These are phyloP conservation scores for Helleia helle DNA, from an alignment of 2,888 invertebrate species.

Conservation along the genomic window DNA sequence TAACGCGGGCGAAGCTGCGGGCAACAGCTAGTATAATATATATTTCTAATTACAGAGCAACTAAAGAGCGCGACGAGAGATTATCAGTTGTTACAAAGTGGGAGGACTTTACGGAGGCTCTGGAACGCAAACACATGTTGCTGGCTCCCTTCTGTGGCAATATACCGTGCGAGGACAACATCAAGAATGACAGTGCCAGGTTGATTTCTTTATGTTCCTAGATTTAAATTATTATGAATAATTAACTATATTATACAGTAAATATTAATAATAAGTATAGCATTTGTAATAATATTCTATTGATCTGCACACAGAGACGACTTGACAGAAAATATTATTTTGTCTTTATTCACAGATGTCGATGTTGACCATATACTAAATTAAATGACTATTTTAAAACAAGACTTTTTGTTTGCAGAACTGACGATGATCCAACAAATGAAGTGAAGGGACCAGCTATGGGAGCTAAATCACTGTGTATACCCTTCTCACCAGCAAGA, in stretches of 20 bases:
- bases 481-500: conserved; percentile 92
- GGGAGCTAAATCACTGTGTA: conserved; percentile 99
- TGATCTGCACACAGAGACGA: too few species aligned
- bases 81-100: conserved; percentile 83
- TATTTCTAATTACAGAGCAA: conserved; percentile 81
- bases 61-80: conserved; percentile 82
- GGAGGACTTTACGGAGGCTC: conserved; percentile 83
- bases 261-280: too few species aligned
- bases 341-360: too few species aligned
- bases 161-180: conserved; percentile 91
- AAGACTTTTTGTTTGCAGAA: conserved; percentile 52
- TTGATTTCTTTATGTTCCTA: conserved; percentile 50
- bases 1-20: too few species aligned
- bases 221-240: too few species aligned
- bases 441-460: conserved; percentile 90
- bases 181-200: conserved; percentile 96
- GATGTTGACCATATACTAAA: too few species aligned
- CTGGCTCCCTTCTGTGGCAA: conserved; percentile 96
- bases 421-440: conserved; percentile 74
- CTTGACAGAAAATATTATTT: too few species aligned
- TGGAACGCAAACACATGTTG: conserved; percentile 94
- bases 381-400: too few species aligned
- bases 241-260: too few species aligned
- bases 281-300: too few species aligned
- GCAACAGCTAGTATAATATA: too few species aligned